Base-by-base conservation (phyloP, 2,113 vertebrate genomes). In the Cathartes aura region DNA sequence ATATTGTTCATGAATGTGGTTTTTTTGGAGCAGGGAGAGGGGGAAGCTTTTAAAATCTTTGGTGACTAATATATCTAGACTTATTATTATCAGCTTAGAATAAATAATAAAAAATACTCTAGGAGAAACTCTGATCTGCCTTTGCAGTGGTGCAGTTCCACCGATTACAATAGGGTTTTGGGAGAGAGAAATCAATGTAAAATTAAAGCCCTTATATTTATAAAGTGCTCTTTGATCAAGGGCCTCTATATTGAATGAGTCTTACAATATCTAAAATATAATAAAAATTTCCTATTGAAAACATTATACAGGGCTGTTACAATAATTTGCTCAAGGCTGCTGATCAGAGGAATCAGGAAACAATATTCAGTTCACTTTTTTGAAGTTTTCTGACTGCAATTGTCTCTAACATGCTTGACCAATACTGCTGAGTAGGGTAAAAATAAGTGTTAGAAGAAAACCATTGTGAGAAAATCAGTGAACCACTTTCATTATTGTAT, bases 151-250 rank as follows among this genome's bases (percentile, higher is more conserved):
- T 71, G 8, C 64, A 42, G 36, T 75, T 86, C 60, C 66, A 71
- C 50, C 0, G 0, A 53, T 87, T 87, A 91, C 66, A 82, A 15
- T 19, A 62, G 60, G 30, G 22, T 40, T 89, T 93, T 78, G 18
- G 64, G 36, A 72, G 62, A 90, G 60, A 60, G 12, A 92, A 92
- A 95, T 93, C 64, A 72, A 74, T 76, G 83, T 76, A 68, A 95
- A 95, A 93, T 92, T 95, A 93, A 92, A 93, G 24, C 23, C 20
- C n/a, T 79, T 92, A 36, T 53, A 82, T 81, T 58, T 91, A 63
- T 82, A 60, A 70, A 82, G 68, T 63, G 18, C 17, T 47, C 32
- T 89, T 95, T 96, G 89, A 94, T 92, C 59, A 95, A 58, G 23
- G 40, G 19, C 27, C 9, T 89, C 42, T 73, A 56, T 13, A 70